A percentile compares a stretch with the other conserved stretches of the same genome.
phyloP scores from a whole-genome alignment of 2,797 vertebrate species.

The Anguilla megastoma region DNA sequence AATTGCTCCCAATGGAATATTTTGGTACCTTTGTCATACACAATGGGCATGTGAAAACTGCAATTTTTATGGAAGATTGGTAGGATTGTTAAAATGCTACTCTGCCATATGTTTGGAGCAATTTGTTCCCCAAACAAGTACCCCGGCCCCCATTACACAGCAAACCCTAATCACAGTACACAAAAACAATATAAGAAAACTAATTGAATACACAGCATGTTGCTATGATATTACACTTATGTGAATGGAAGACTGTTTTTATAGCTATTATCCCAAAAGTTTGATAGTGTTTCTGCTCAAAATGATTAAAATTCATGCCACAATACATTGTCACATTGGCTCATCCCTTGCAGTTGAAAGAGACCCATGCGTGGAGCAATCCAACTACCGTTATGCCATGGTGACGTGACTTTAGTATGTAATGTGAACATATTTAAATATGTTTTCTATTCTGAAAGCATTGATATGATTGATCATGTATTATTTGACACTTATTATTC shows the following conservation, averaged over 20 bases:
- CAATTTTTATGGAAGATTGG: not conserved
- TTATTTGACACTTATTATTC: not conserved
- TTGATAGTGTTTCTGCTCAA: not conserved
- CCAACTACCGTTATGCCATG: not conserved
- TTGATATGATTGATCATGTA: not conserved
- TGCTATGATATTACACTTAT: not conserved
- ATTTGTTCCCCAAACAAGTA: not conserved
- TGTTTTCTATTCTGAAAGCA: not conserved
- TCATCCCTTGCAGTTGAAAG: not conserved
- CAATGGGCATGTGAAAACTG: not conserved
- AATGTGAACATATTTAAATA: not conserved
- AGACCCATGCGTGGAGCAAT: not conserved
- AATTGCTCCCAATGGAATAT: not conserved
- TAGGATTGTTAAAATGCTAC: constrained; percentile 3
- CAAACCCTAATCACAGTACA: not conserved
- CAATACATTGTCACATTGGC: not conserved
- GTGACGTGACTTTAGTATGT: not conserved
- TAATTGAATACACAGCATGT: not conserved
- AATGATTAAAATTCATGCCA: not conserved
- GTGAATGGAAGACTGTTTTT: not conserved
- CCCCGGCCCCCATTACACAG: not conserved
- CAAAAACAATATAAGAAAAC: not conserved
- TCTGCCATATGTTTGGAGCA: not conserved
- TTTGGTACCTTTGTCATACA: not conserved
- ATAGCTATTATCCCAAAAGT: not conserved